A percentile compares a stretch with the other conserved stretches of the same genome.
Conservation (phyloP, 2,113 vertebrate species). For the Lasiurus cinereus region DNA sequence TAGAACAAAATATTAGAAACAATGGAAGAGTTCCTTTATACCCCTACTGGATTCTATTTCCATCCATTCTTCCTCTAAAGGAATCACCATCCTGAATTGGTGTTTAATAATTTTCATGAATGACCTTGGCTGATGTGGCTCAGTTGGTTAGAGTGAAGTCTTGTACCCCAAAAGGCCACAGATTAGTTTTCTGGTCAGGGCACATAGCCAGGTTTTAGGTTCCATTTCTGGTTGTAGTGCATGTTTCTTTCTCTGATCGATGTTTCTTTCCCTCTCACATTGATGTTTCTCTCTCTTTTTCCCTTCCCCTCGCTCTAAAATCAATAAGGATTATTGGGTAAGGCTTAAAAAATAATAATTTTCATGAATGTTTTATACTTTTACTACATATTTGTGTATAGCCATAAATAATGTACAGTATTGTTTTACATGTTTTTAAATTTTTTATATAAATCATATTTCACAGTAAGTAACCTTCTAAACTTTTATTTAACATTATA, state of each 20-base stretch:
- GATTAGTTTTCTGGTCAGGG: not conserved
- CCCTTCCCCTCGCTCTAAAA: not conserved
- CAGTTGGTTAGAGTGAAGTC: not conserved
- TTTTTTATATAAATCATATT: not conserved
- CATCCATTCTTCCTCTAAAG: not conserved
- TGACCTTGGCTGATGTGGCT: not conserved
- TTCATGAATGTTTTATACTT: not conserved
- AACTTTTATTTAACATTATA: not conserved
- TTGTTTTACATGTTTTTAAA: not conserved
- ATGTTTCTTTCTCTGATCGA: not conserved
- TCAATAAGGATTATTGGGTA: not conserved
- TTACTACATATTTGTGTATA: not conserved
- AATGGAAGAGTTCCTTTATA: not conserved
- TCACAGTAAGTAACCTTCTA: not conserved
- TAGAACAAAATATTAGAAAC: constrained; percentile 42
- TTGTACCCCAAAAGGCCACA: not conserved
- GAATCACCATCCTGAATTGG: not conserved
- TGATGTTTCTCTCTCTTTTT: not conserved
- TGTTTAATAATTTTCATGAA: constrained; percentile 29
- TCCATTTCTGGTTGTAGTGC: not conserved
- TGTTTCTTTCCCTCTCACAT: not conserved
- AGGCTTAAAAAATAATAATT: not conserved
- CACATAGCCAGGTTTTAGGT: not conserved
- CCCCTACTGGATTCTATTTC: not conserved
- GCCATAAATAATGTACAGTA: not conserved